Conservation (phyloP, 2,113 vertebrate genomes). For the Erpornis zantholeuca region DNA sequence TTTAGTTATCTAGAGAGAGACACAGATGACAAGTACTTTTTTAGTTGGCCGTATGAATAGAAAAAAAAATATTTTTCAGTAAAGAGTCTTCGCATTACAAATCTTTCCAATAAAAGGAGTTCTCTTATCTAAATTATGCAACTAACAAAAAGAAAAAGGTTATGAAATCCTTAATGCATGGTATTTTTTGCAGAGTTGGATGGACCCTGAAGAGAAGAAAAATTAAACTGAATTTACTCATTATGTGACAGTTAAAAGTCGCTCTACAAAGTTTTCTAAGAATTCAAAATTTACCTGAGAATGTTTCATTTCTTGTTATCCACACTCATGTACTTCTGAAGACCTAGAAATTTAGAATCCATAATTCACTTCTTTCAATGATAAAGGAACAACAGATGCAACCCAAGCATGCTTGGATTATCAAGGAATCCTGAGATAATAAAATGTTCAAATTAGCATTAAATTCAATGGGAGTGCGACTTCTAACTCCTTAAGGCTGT, state of each 20-base stretch:
- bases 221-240: background rate
- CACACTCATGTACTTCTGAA: background rate
- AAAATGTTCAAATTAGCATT: background rate
- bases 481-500: background rate
- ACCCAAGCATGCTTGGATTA: background rate
- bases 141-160: background rate
- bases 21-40: background rate
- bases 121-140: background rate
- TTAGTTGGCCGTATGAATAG: background rate
- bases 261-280: background rate
- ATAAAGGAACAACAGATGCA: background rate
- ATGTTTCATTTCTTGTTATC: background rate
- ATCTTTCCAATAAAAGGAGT: background rate
- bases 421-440: background rate
- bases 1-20: background rate
- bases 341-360: background rate
- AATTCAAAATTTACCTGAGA: background rate
- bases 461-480: background rate
- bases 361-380: background rate
- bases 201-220: background rate
- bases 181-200: background rate
- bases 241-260: background rate
- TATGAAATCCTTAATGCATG: background rate
- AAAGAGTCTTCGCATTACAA: background rate
- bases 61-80: background rate